Conservation (phyloP, 37 sponge, comb jelly and placozoan species). For the Ianthella basta region DNA sequence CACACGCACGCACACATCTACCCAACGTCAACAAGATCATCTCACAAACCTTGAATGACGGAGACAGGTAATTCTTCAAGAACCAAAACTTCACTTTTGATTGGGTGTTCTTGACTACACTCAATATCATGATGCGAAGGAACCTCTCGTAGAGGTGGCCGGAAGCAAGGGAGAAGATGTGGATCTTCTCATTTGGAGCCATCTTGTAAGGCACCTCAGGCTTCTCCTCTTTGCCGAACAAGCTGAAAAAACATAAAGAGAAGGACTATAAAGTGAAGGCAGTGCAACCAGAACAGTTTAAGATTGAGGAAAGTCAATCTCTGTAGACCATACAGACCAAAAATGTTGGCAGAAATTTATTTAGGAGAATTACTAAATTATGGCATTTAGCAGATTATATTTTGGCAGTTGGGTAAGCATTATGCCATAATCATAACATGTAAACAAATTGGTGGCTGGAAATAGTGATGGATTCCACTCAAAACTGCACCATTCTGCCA, state of each 20-base stretch:
- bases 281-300: background rate
- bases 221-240: conserved; percentile 26
- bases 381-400: too few relatives aligned
- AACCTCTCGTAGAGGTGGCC: conserved; percentile 97
- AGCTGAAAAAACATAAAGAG: conserved; percentile 1
- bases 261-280: background rate
- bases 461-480: too few relatives aligned
- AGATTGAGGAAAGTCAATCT: too few relatives aligned
- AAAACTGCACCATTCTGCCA: too few relatives aligned
- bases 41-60: conserved; percentile 75
- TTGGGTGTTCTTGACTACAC: conserved; percentile 86
- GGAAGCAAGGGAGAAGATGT: conserved; percentile 95
- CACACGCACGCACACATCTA: background rate
- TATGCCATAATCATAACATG: too few relatives aligned
- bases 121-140: conserved; percentile 94
- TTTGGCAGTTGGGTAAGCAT: too few relatives aligned
- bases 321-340: too few relatives aligned
- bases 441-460: too few relatives aligned
- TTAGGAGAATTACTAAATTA: too few relatives aligned
- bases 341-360: too few relatives aligned
- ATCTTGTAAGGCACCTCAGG: background rate
- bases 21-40: background rate
- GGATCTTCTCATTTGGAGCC: conserved; percentile 76
- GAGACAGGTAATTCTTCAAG: conserved; percentile 95
- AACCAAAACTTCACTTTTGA: conserved; percentile 97